These are phyloP conservation scores for Agrotis ipsilon DNA, from an alignment of 2,888 invertebrate species.

Conservation along the genomic window DNA sequence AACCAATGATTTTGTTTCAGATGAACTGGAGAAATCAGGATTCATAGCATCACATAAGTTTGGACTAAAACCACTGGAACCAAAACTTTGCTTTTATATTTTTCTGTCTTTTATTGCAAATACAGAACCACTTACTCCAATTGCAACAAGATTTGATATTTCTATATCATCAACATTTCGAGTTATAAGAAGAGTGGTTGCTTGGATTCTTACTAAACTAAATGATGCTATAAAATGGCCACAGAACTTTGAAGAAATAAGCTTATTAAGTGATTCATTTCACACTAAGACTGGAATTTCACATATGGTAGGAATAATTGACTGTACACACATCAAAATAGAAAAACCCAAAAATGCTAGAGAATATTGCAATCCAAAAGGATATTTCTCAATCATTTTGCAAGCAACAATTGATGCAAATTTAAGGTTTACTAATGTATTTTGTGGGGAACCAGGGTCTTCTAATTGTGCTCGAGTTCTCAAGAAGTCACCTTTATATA, in stretches of 20 bases:
- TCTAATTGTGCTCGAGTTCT: slow-evolving; percentile 76
- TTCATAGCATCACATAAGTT: slow-evolving; percentile 81
- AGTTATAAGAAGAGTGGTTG: slow-evolving; percentile 79
- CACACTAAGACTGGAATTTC: slow-evolving; percentile 77
- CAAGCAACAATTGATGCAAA: slow-evolving; percentile 80
- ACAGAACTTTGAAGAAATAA: slow-evolving; percentile 73
- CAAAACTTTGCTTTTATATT: slow-evolving; percentile 81
- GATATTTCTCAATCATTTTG: slow-evolving; percentile 79
- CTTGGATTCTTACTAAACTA: slow-evolving; percentile 81
- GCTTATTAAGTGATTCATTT: slow-evolving; percentile 73
- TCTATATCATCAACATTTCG: slow-evolving; percentile 82
- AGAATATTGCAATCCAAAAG: slow-evolving; percentile 80
- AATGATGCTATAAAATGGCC: slow-evolving; percentile 81
- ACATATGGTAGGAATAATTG: slow-evolving; percentile 79
- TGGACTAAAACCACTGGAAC: slow-evolving; percentile 80
- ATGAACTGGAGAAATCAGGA: slow-evolving; percentile 80
- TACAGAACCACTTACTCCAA: slow-evolving; percentile 80
- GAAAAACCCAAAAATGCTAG: slow-evolving; percentile 81
- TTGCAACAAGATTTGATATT: slow-evolving; percentile 81
- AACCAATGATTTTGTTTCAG: slow-evolving; percentile 70
- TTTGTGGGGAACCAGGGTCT: slow-evolving; percentile 83
- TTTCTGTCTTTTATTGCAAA: slow-evolving; percentile 80
- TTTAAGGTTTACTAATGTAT: slow-evolving; percentile 79
- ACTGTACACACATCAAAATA: slow-evolving; percentile 80
- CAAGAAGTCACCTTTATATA: slow-evolving; percentile 78